phyloP scores from a whole-genome alignment of 2,797 vertebrate species.

The Taeniopygia guttata region DNA sequence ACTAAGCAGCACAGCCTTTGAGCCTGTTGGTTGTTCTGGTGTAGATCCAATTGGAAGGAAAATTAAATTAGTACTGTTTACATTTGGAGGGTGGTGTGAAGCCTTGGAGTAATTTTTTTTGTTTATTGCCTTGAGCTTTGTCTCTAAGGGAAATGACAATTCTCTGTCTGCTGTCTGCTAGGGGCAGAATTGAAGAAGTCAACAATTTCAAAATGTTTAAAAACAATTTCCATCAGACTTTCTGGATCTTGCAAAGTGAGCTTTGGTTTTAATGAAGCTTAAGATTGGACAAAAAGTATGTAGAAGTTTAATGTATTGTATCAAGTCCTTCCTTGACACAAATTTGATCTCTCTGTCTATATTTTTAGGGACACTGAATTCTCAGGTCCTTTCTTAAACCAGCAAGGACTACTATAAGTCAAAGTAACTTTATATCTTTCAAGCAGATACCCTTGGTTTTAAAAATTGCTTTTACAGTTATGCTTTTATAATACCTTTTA shows the following conservation, averaged over 20 bases:
- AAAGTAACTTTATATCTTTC: background rate
- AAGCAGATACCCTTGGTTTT: background rate
- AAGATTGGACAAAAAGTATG: background rate
- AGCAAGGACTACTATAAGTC: background rate
- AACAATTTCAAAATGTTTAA: background rate
- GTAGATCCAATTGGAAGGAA: background rate
- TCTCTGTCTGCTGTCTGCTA: background rate
- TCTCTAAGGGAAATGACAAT: background rate
- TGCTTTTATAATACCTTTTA: background rate
- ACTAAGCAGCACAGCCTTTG: background rate
- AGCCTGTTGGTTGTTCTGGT: slow-evolving; percentile 11
- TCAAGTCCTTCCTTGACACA: background rate
- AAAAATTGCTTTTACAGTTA: background rate
- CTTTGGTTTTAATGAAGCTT: background rate
- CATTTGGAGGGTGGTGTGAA: background rate
- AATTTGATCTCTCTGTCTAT: background rate
- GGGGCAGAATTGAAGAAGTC: background rate
- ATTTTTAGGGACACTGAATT: background rate
- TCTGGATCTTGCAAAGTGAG: background rate
- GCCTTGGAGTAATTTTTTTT: background rate
- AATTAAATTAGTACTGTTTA: slow-evolving; percentile 22
- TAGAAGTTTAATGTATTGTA: background rate
- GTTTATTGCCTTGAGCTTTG: background rate
- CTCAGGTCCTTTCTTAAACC: background rate
- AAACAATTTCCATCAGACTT: background rate